These are phyloP conservation scores for Toxotes jaculatrix DNA, from an alignment of 2,113 vertebrate genomes.

Conservation along the genomic window DNA sequence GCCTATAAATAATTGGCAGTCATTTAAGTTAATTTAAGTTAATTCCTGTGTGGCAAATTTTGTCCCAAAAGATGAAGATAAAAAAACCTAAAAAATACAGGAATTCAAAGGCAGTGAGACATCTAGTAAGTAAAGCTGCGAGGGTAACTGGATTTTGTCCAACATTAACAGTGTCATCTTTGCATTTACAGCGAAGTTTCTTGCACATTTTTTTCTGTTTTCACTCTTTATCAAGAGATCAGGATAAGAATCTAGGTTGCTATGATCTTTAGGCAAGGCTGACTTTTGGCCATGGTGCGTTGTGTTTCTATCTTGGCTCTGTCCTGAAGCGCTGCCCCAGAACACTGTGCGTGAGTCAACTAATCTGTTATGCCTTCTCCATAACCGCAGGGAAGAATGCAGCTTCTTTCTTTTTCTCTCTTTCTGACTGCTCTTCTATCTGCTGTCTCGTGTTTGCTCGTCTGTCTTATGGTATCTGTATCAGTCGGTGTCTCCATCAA, in stretches of 20 bases:
- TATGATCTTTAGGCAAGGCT: slow-evolving; percentile 64
- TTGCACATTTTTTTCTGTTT: background rate
- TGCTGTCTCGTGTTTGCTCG: slow-evolving; percentile 18
- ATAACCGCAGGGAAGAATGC: slow-evolving; percentile 34
- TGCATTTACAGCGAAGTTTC: slow-evolving; percentile 1
- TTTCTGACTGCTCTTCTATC: slow-evolving; percentile 37
- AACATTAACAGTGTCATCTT: background rate
- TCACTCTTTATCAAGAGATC: slow-evolving; percentile 38
- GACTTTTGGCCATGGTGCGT: slow-evolving; percentile 56
- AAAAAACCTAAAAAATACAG: background rate
- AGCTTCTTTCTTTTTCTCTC: slow-evolving; percentile 27
- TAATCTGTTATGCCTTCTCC: slow-evolving; percentile 66
- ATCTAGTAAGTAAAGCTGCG: background rate
- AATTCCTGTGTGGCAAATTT: background rate
- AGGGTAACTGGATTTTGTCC: background rate
- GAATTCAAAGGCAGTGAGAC: background rate
- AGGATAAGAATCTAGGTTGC: slow-evolving; percentile 65
- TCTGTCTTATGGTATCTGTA: slow-evolving; percentile 29
- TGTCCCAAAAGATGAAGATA: background rate
- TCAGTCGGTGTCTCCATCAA: slow-evolving; percentile 26
- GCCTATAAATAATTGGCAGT: background rate
- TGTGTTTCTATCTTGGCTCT: slow-evolving; percentile 67
- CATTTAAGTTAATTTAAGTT: background rate
- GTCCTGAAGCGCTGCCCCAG: slow-evolving; percentile 62
- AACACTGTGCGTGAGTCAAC: slow-evolving; percentile 67